Base-by-base conservation (phyloP, 2,888 invertebrate genomes). In the Caenorhabditis becei region DNA sequence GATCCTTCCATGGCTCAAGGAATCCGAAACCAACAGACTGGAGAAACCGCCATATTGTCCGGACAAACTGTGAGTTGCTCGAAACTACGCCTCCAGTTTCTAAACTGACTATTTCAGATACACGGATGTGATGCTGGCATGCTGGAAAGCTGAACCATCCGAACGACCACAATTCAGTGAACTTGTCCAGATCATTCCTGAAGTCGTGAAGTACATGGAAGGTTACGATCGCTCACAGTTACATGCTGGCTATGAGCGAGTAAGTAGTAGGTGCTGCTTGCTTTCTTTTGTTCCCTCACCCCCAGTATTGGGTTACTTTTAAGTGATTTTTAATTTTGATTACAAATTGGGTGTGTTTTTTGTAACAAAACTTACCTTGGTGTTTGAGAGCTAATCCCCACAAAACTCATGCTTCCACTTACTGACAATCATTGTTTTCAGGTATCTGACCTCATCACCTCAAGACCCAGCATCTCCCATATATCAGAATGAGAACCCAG, bases 21-120 rank as follows among this genome's bases (percentile, higher is more conserved):
- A 80, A n/a, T 69, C 63, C 0, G 75, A 80, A 23, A 20, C 44
- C 1, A 83, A 92, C 44, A 88, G 93, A 20, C 91, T 93, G 90
- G 91, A 91, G 5, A 92, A 92, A 75, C 93, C 93, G 0, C 89
- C 90, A 26, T 92, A 91, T 86, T 93, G 93, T 70, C 93, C 93
- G 0, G 91, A 92, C 58, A 86, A 88, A 28, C 80, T 92, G 92
- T 93, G 88, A 74, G 86, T 61, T n/a, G n/a, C n/a, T n/a, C n/a
- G 24, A 2, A 8, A 8, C 16, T 37, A 14, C 14, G 10, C 10
- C 2, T 18, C 14, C 16, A 18, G 28, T n/a, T 23, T 44, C n/a
- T 24, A 47, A 56, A 4, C n/a, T 32, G n/a, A 23, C 23, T 28
- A 54, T 56, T 82, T 67, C 58, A 88, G 88, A 18, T 88, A 87